Conservation (phyloP, 1,140 invertebrate species). For the Drosophila auraria region DNA sequence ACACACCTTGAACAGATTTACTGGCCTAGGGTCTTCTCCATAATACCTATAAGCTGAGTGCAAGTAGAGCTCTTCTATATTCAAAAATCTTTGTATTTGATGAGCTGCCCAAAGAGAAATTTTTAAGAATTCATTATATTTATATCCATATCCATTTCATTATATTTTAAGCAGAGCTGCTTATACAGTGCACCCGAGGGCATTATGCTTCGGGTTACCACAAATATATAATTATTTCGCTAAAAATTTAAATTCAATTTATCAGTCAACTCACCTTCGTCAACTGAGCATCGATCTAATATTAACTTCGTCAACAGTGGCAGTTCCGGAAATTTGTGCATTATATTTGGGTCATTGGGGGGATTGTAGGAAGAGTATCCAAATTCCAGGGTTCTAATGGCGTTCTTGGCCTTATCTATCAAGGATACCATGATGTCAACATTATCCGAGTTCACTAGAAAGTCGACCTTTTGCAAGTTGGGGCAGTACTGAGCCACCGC, state of each 20-base stretch:
- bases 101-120: neutral
- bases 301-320: neutral
- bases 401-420: neutral
- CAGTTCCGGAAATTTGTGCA: neutral
- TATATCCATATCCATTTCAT: too few relatives aligned
- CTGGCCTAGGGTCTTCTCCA: neutral
- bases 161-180: too few relatives aligned
- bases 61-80: neutral
- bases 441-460: neutral
- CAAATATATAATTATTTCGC: too few relatives aligned
- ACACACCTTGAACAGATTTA: neutral
- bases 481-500: neutral
- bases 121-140: too few relatives aligned
- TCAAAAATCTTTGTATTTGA: neutral
- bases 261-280: neutral
- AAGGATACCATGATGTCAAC: neutral
- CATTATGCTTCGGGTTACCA: too few relatives aligned
- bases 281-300: neutral
- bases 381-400: neutral
- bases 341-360: neutral
- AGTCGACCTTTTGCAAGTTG: neutral
- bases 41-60: fast-evolving
- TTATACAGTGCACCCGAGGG: too few relatives aligned
- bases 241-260: too few relatives aligned
- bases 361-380: neutral